Conservation (phyloP, 1,140 invertebrate species). For the Leucophenga varia region DNA sequence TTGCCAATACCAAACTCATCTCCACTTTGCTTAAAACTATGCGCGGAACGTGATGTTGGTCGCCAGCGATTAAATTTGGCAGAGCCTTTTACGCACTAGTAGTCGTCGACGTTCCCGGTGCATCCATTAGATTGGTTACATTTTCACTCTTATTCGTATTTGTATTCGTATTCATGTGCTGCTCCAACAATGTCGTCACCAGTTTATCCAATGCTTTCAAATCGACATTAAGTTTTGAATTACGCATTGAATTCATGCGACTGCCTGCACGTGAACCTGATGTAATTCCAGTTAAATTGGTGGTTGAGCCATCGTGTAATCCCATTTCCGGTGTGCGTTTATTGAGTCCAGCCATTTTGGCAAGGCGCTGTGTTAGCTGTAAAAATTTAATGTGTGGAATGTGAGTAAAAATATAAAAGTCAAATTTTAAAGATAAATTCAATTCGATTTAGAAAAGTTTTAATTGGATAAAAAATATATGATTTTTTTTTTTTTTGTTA, state of each 20-base stretch:
- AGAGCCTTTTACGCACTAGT: conserved; percentile 26
- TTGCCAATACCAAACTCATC: not conserved
- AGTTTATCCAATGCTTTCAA: conserved; percentile 48
- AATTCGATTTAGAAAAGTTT: no score
- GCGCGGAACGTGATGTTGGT: conserved; percentile 44
- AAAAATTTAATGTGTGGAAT: conserved; percentile 1
- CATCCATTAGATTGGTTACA: not conserved
- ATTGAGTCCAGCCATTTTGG: conserved; percentile 47
- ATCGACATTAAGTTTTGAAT: conserved; percentile 47
- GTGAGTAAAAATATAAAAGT: not conserved
- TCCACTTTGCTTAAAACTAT: conserved; percentile 28
- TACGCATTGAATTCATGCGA: conserved; percentile 45
- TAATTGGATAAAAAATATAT: no score
- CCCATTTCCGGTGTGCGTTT: conserved; percentile 23
- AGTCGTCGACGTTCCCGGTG: conserved; percentile 15
- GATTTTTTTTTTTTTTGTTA: no score
- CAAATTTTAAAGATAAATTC: no score
- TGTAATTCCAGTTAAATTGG: not conserved
- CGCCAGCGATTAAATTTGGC: conserved; percentile 50
- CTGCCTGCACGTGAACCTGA: conserved; percentile 32
- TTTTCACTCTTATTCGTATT: no score
- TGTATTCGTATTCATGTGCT: no score
- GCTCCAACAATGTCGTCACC: conserved; percentile 43
- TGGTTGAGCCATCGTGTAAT: conserved; percentile 20
- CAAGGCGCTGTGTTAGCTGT: conserved; percentile 44